A percentile compares a stretch with the other conserved stretches of the same genome.
These are phyloP conservation scores for Sorex araneus DNA, from an alignment of 2,113 vertebrate species.

Conservation along the genomic window DNA sequence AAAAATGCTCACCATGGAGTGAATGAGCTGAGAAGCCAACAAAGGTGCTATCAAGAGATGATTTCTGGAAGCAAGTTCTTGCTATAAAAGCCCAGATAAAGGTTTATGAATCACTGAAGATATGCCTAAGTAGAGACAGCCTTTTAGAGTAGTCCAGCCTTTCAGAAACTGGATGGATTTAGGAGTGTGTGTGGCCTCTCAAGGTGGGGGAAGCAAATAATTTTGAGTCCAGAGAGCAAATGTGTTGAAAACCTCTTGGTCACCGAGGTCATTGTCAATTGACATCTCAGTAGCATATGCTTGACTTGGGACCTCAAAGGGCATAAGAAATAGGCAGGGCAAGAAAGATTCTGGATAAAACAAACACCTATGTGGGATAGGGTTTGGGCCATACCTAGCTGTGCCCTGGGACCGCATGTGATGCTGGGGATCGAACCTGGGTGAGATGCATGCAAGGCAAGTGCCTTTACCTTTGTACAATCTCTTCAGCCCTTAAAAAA, in stretches of 20 bases:
- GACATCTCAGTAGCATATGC: not conserved
- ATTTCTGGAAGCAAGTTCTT: not conserved
- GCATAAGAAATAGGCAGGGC: not conserved
- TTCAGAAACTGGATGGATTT: not conserved
- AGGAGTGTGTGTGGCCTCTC: not conserved
- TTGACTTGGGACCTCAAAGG: not conserved
- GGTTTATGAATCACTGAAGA: not conserved
- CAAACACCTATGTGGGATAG: no score
- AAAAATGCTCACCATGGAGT: not conserved
- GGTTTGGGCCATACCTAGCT: no score
- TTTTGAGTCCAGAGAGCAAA: slow-evolving; percentile 5
- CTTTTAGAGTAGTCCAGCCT: not conserved
- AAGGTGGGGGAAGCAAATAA: not conserved
- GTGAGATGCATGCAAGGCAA: no score
- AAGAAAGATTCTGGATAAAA: not conserved
- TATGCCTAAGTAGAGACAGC: not conserved
- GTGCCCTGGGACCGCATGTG: no score
- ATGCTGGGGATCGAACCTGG: no score
- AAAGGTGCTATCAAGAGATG: no score
- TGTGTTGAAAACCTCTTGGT: not conserved
- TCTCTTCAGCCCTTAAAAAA: not conserved
- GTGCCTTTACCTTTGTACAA: no score
- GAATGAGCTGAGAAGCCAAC: not conserved
- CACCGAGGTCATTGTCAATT: not conserved
- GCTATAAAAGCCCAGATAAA: not conserved